phyloP scores from a whole-genome alignment of 2,797 vertebrate genomes.

The Pteronotus mesoamericanus region DNA sequence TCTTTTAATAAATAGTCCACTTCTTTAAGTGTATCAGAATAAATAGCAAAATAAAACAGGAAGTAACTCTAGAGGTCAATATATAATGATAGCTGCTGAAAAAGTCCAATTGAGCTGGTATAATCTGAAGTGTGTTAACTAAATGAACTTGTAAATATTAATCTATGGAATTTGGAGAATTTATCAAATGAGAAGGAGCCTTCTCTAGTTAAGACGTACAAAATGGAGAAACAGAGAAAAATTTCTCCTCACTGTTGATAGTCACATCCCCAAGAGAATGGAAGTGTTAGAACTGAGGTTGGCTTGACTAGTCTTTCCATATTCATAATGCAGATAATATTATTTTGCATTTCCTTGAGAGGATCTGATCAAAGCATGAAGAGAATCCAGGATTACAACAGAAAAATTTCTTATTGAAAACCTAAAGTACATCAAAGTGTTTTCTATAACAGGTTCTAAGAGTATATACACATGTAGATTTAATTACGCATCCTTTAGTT shows the following conservation, averaged over 20 bases:
- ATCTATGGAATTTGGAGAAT: neutral
- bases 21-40: neutral
- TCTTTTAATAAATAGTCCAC: neutral
- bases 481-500: neutral
- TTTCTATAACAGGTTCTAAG: neutral
- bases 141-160: neutral
- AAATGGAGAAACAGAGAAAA: neutral
- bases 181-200: neutral
- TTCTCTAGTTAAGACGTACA: neutral
- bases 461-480: neutral
- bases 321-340: neutral
- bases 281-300: neutral
- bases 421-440: neutral
- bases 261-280: neutral
- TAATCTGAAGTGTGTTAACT: neutral
- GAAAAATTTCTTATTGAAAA: neutral
- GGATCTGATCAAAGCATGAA: neutral
- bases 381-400: neutral
- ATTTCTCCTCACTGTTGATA: neutral
- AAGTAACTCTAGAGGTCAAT: neutral
- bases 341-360: neutral
- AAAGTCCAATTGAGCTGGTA: neutral
- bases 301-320: neutral
- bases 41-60: neutral
- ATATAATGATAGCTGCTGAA: neutral